These are phyloP conservation scores for Drosophila leonis DNA, from an alignment of 2,888 invertebrate genomes.

Conservation along the genomic window DNA sequence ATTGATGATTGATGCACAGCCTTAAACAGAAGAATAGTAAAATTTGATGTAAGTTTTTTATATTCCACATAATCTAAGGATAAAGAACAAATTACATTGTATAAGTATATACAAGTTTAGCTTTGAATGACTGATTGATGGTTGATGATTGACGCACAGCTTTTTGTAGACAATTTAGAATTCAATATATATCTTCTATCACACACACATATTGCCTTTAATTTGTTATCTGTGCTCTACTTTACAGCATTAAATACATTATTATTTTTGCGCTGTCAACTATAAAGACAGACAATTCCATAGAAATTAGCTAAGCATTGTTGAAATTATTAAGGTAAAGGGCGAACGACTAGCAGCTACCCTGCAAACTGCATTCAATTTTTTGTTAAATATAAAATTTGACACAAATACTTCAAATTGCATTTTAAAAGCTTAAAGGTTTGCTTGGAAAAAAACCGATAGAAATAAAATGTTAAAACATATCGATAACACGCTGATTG, in stretches of 20 bases:
- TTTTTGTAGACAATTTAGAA: no score
- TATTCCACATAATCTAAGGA: not conserved
- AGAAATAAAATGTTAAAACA: not conserved
- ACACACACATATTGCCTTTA: not conserved
- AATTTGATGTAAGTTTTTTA: not conserved
- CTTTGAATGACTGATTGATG: not conserved
- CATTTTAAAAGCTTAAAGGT: not conserved
- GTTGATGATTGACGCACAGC: not conserved
- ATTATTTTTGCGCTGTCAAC: not conserved
- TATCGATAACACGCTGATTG: no score
- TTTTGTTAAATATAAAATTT: no score
- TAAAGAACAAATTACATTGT: no score
- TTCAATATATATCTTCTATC: not conserved
- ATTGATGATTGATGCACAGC: slow-evolving; percentile 2
- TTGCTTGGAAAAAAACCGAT: not conserved
- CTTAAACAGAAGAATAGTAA: not conserved
- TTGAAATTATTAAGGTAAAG: not conserved
- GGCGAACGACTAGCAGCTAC: not conserved
- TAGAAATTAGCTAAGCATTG: not conserved
- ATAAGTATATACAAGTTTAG: no score
- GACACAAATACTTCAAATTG: not conserved
- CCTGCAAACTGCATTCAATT: not conserved
- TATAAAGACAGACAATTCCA: not conserved
- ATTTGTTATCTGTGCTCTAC: not conserved
- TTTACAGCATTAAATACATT: not conserved